Evolutionary conservation across 2,797 vertebrate genomes (phyloP), one percentile per base, ranked within the genome.

Genomic region (Onychomys torridus): DNA sequence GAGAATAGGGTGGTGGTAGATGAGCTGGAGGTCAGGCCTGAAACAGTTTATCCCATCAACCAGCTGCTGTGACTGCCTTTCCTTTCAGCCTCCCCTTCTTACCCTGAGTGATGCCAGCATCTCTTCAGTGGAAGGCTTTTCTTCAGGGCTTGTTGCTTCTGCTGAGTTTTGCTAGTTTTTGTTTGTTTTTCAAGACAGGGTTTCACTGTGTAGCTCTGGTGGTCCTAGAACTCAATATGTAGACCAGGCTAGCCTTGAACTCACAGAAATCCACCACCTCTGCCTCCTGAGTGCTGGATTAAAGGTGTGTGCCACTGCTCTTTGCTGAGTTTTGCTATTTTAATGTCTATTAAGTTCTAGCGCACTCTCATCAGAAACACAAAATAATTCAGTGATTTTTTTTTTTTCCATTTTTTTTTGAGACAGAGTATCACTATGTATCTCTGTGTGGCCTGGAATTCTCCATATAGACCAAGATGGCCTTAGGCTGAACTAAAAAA

Each of bases 21-120:
- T 96, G 96, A 94, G 86, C 61, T 40, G 6, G 34, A 83, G 82
- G 85, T 88, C 75, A 32, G 81, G 46, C 73, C 78, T 95, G 79
- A 92, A 83, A 71, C 32, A 82, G 32, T 23, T 34, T 75, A 79
- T 77, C 49, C 13, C 57, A 92, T n/a, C 43, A 90, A 25, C 89
- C 75, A 49, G 85, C 34, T 34, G 37, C 73, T 43, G 37, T 29
- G 69, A 29, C 37, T 2, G 27, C 29, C 4, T 93, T 97, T 94
- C 85, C 43, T 90, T 34, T n/a, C 71, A 67, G 34, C 27, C 27
- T 67, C 59, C 59, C 27, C 71, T 86, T 69, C 46, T 90, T 25
- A 55, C 78, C 46, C 85, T 52, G 76, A 94, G 34, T 34, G 59
- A 19, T 34, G 37, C n/a, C 69, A 81, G 0, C 40, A 40, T 67